These are phyloP conservation scores for Philopedon plagiatum DNA, from an alignment of 2,888 invertebrate species.

Conservation along the genomic window DNA sequence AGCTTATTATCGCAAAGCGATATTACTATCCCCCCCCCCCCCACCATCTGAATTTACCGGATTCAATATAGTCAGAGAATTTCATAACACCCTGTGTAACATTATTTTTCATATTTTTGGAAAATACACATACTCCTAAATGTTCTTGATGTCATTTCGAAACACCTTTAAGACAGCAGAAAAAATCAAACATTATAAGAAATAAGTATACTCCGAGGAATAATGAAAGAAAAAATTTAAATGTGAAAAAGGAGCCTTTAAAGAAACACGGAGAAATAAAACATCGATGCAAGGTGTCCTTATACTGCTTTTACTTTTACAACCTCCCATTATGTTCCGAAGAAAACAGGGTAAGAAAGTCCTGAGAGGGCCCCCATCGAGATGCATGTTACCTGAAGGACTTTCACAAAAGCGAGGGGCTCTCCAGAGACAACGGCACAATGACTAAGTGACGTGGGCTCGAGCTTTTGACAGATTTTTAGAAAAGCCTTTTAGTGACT, in stretches of 20 bases:
- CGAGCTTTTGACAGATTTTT: constrained; percentile 26
- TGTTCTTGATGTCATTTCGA: no score
- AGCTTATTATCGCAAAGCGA: no score
- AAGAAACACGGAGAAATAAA: background rate
- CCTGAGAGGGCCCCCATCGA: constrained; percentile 18
- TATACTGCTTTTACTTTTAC: constrained; percentile 22
- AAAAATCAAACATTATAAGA: background rate
- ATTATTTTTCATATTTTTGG: no score
- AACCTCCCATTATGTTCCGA: constrained; percentile 50
- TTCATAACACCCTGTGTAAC: no score
- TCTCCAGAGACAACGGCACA: constrained; percentile 31
- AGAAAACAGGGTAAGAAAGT: constrained; percentile 56
- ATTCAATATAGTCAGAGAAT: no score
- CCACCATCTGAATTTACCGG: no score
- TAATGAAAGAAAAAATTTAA: background rate
- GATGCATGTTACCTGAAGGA: constrained; percentile 43
- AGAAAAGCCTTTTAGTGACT: constrained; percentile 16
- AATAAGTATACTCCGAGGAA: background rate
- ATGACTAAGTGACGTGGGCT: constrained; percentile 32
- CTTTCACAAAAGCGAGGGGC: constrained; percentile 24
- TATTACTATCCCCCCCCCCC: no score
- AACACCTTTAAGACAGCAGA: background rate
- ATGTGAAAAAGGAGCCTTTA: background rate
- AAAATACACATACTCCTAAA: no score
- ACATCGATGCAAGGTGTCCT: constrained; percentile 57